These are phyloP conservation scores for Sebastes dallii DNA, from an alignment of 2,797 vertebrate species.

Conservation along the genomic window DNA sequence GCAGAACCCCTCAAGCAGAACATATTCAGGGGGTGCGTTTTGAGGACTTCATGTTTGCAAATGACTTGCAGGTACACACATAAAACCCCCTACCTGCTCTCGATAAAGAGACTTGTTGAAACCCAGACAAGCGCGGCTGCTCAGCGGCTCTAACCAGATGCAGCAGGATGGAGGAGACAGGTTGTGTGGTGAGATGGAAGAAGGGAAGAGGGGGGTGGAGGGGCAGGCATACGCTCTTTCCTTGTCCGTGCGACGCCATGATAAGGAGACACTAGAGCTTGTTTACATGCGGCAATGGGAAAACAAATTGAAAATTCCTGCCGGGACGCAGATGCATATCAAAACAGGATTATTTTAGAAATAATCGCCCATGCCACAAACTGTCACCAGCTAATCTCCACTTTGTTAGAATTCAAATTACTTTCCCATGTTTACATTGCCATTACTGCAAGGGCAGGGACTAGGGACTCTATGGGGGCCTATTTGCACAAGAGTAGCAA, in stretches of 20 bases:
- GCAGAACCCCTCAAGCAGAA: constrained; percentile 86
- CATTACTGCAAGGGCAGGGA: constrained; percentile 82
- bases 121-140: constrained; percentile 81
- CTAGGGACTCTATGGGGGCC: constrained; percentile 74
- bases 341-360: constrained; percentile 90
- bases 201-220: constrained; percentile 1
- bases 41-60: constrained; percentile 86
- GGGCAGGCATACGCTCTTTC: constrained; percentile 70
- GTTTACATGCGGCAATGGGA: constrained; percentile 88
- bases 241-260: constrained; percentile 79
- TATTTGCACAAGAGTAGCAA: constrained; percentile 82
- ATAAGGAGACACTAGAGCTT: constrained; percentile 88
- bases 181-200: constrained; percentile 70
- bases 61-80: constrained; percentile 85
- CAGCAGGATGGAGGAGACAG: constrained; percentile 69
- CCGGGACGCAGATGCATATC: constrained; percentile 88
- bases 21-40: constrained; percentile 83
- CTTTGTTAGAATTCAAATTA: constrained; percentile 90
- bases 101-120: constrained; percentile 87
- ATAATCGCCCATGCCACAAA: constrained; percentile 86
- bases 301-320: constrained; percentile 90
- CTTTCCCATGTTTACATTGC: constrained; percentile 86
- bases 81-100: constrained; percentile 78
- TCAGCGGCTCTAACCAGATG: constrained; percentile 73
- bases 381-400: constrained; percentile 87